These are phyloP conservation scores for Hormiphora californensis DNA, from an alignment of 37 sponge, comb jelly and placozoan species.

Conservation along the genomic window DNA sequence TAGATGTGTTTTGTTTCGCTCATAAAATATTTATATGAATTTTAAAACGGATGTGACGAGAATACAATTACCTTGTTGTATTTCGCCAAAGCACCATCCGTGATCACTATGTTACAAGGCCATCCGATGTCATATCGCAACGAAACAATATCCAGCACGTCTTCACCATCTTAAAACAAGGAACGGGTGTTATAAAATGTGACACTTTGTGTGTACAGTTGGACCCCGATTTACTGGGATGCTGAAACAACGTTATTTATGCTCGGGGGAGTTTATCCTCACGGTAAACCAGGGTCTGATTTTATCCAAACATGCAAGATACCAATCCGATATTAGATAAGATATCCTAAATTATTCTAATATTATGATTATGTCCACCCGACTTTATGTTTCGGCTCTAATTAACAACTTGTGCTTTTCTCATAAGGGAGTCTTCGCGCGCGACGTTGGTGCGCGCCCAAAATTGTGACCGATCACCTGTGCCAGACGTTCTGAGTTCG, in stretches of 20 bases:
- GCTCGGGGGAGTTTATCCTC: no score
- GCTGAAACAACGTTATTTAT: no score
- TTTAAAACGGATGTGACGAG: neutral
- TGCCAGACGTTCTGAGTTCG: no score
- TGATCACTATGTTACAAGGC: constrained; percentile 34
- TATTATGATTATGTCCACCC: no score
- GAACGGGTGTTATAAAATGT: no score
- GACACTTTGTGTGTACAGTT: no score
- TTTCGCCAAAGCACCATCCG: neutral
- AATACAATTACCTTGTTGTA: constrained; percentile 9
- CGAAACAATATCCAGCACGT: constrained; percentile 1
- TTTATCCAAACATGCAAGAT: no score
- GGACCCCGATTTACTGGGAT: no score
- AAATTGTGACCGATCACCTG: neutral
- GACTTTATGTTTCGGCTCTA: constrained; percentile 45
- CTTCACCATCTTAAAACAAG: neutral
- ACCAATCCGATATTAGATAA: no score
- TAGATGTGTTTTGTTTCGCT: neutral
- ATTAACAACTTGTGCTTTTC: neutral
- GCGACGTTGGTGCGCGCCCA: neutral
- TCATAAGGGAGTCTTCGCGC: neutral
- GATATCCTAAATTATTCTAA: no score
- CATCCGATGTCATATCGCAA: constrained; percentile 32
- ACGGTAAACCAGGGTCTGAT: no score
- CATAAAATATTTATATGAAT: neutral